These are phyloP conservation scores for Steinernema khuongi DNA, from an alignment of 1,140 invertebrate species.

Conservation along the genomic window DNA sequence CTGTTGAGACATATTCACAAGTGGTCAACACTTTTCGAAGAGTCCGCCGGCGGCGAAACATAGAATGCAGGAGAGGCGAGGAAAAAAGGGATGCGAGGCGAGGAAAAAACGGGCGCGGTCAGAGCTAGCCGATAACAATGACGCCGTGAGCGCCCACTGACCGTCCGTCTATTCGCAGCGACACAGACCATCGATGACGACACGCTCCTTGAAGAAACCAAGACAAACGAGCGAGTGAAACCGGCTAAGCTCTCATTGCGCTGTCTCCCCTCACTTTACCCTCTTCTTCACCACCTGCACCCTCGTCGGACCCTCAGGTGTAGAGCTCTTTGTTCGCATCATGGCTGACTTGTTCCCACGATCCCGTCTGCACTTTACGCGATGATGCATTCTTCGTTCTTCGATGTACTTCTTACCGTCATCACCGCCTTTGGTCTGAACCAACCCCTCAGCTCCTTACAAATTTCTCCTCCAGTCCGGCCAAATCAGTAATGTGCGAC, in stretches of 20 bases:
- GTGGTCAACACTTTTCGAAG: neutral
- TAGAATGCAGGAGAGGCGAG: neutral
- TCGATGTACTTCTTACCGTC: slow-evolving; percentile 1
- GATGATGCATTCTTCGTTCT: neutral
- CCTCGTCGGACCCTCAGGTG: slow-evolving; percentile 4
- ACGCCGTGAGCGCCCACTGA: neutral
- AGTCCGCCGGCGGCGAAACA: neutral
- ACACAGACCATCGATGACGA: slow-evolving; percentile 16
- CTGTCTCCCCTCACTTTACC: slow-evolving; percentile 12
- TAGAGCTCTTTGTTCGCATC: slow-evolving; percentile 13
- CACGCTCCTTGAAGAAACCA: slow-evolving; percentile 12
- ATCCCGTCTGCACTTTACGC: slow-evolving; percentile 9
- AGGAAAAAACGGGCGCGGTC: slow-evolving; percentile 2
- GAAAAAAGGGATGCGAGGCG: neutral
- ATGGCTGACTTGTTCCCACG: slow-evolving; percentile 16
- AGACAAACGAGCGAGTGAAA: slow-evolving; percentile 8
- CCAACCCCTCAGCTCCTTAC: neutral
- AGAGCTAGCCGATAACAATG: slow-evolving; percentile 1
- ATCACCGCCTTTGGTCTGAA: neutral
- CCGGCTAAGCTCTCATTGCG: slow-evolving; percentile 14
- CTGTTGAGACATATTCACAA: neutral
- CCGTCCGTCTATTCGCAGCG: slow-evolving; percentile 6
- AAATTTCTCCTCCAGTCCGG: neutral
- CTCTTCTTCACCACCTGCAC: slow-evolving; percentile 6
- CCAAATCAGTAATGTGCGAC: neutral